Conservation (phyloP, 2,888 invertebrate genomes). For the Agrotis segetum region DNA sequence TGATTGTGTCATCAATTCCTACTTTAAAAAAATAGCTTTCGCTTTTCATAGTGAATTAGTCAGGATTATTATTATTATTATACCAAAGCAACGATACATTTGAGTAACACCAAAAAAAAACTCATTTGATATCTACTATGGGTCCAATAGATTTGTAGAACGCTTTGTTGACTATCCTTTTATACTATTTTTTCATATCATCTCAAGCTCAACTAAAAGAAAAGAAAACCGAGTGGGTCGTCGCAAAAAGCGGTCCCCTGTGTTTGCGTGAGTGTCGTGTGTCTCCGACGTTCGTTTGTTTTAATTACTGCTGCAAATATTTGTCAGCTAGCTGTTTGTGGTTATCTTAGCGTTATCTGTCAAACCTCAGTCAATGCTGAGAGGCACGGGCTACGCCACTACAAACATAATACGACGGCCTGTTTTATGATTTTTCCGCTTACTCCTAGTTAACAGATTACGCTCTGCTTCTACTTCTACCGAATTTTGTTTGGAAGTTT, state of each 20-base stretch:
- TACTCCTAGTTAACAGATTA: slow-evolving; percentile 18
- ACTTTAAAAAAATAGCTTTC: background rate
- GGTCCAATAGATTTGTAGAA: slow-evolving; percentile 38
- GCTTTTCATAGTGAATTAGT: no score
- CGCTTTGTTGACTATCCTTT: slow-evolving; percentile 50
- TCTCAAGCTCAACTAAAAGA: slow-evolving; percentile 58
- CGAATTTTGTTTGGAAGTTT: no score
- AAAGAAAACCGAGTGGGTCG: slow-evolving; percentile 69
- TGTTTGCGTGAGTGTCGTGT: slow-evolving; percentile 78
- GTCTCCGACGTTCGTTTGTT: slow-evolving; percentile 80
- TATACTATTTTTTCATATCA: slow-evolving; percentile 54
- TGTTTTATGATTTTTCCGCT: slow-evolving; percentile 61
- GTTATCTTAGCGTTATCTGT: slow-evolving; percentile 89
- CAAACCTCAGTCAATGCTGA: slow-evolving; percentile 90
- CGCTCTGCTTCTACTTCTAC: slow-evolving; percentile 1
- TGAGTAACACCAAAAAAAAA: slow-evolving; percentile 23
- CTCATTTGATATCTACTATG: slow-evolving; percentile 16
- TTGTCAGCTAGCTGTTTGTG: slow-evolving; percentile 85
- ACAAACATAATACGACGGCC: slow-evolving; percentile 65
- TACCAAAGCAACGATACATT: background rate
- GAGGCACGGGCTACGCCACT: slow-evolving; percentile 81
- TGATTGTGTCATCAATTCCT: background rate
- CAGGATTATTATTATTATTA: background rate
- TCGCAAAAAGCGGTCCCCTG: slow-evolving; percentile 76
- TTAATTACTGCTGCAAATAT: slow-evolving; percentile 88